Evolutionary conservation across 2,113 vertebrate genomes (phyloP).

Genomic region (Leptocoma aspasia): DNA sequence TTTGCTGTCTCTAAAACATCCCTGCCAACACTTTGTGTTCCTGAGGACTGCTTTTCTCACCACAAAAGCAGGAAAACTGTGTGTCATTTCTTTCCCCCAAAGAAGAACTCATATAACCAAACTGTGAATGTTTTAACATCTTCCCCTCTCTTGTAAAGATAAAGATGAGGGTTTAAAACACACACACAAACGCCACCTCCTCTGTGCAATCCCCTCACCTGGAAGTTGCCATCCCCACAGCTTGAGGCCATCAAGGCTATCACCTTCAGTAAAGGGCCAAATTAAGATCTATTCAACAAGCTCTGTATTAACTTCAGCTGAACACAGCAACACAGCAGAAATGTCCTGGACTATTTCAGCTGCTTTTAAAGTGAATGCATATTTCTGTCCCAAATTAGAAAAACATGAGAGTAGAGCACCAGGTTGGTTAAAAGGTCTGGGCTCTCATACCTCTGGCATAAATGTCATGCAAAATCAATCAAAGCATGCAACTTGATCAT

Average conservation of each 20-base stretch:
- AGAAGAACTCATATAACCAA: not conserved
- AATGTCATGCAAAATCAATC: not conserved
- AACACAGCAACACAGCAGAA: not conserved
- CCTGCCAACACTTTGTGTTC: not conserved
- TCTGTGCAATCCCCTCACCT: not conserved
- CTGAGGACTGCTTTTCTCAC: not conserved
- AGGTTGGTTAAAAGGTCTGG: not conserved
- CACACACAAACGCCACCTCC: not conserved
- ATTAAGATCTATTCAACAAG: not conserved
- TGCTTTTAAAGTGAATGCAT: not conserved
- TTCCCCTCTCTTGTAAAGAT: not conserved
- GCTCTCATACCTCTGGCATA: not conserved
- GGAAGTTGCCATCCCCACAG: not conserved
- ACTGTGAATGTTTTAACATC: not conserved
- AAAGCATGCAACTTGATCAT: not conserved
- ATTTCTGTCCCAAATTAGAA: not conserved
- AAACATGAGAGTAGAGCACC: not conserved
- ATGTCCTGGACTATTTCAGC: not conserved
- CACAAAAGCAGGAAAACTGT: not conserved
- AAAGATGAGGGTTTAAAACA: not conserved
- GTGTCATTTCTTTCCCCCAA: accelerated
- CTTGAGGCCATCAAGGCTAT: not conserved
- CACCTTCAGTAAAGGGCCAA: not conserved
- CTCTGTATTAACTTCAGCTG: not conserved
- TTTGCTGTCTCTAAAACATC: not conserved